Evolutionary conservation across 2,888 invertebrate genomes (phyloP).

Genomic region (Hoplodrina ambigua): DNA sequence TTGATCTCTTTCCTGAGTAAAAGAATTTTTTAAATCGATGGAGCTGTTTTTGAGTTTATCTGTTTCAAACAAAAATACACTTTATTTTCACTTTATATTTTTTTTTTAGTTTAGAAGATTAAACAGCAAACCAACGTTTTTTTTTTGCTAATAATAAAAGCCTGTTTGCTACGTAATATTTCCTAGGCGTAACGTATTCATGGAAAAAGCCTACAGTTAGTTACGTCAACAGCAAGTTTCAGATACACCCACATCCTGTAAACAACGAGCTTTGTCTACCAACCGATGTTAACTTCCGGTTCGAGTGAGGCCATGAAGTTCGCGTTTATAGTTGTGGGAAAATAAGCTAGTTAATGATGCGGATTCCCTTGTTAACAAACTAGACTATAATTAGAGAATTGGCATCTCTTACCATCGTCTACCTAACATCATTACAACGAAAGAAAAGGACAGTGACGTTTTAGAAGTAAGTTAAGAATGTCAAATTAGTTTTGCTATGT

Average conservation of each 20-base stretch:
- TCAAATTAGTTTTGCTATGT: too few relatives aligned
- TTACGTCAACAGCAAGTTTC: constrained; percentile 66
- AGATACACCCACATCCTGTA: constrained; percentile 71
- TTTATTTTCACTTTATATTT: too few relatives aligned
- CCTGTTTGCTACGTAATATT: constrained; percentile 4
- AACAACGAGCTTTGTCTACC: constrained; percentile 75
- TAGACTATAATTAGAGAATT: too few relatives aligned
- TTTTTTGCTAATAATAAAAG: not conserved
- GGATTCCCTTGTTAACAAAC: not conserved
- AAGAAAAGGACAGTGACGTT: too few relatives aligned
- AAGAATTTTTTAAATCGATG: too few relatives aligned
- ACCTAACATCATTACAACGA: too few relatives aligned
- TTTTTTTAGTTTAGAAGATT: too few relatives aligned
- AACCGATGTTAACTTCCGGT: constrained; percentile 72
- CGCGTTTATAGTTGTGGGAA: not conserved
- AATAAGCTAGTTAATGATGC: not conserved
- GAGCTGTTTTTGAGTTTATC: too few relatives aligned
- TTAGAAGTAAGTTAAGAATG: too few relatives aligned
- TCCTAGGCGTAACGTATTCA: constrained; percentile 37
- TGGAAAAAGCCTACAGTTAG: constrained; percentile 59
- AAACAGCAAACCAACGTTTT: not conserved
- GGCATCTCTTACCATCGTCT: too few relatives aligned
- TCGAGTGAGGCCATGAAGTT: constrained; percentile 45
- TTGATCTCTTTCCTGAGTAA: too few relatives aligned
- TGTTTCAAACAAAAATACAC: too few relatives aligned